A percentile compares a stretch with the other conserved stretches of the same genome.
Evolutionary conservation across 2,888 invertebrate genomes (phyloP).

Genomic region (Deilephila porcellus): DNA sequence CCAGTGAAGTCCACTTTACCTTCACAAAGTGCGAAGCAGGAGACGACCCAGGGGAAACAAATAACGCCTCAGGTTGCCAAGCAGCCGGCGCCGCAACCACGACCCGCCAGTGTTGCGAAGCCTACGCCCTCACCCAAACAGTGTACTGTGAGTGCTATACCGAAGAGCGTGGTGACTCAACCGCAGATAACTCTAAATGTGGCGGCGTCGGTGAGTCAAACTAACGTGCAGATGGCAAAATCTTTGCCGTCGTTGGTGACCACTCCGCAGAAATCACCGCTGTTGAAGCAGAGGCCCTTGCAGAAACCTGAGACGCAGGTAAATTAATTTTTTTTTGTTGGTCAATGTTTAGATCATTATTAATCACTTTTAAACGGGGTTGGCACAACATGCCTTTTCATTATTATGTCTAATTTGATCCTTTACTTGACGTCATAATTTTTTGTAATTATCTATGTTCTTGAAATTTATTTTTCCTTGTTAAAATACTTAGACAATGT

Average conservation of each 20-base stretch:
- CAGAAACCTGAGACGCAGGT: slow-evolving; percentile 58
- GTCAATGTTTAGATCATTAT: not conserved
- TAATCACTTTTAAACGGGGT: no score
- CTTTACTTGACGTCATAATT: not conserved
- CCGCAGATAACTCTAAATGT: slow-evolving; percentile 28
- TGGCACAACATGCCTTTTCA: no score
- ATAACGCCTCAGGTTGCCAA: slow-evolving; percentile 9
- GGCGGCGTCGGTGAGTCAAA: slow-evolving; percentile 37
- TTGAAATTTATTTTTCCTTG: no score
- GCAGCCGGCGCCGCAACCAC: slow-evolving; percentile 38
- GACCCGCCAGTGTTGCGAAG: slow-evolving; percentile 19
- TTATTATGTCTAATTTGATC: no score
- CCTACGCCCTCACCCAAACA: slow-evolving; percentile 22
- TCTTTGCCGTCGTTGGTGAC: slow-evolving; percentile 61
- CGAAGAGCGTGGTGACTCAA: slow-evolving; percentile 30
- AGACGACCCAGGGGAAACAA: slow-evolving; percentile 28
- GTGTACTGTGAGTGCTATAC: slow-evolving; percentile 4
- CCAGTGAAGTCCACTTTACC: slow-evolving; percentile 9
- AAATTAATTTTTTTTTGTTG: not conserved
- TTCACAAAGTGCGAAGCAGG: slow-evolving; percentile 30
- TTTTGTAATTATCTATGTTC: not conserved
- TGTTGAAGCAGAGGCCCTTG: slow-evolving; percentile 69
- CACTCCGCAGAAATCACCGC: slow-evolving; percentile 65
- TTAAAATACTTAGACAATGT: no score
- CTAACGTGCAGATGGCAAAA: slow-evolving; percentile 50